Evolutionary conservation across 1,140 invertebrate genomes (phyloP), one percentile per base, ranked within the genome.

Genomic region (Eueides isabella): DNA sequence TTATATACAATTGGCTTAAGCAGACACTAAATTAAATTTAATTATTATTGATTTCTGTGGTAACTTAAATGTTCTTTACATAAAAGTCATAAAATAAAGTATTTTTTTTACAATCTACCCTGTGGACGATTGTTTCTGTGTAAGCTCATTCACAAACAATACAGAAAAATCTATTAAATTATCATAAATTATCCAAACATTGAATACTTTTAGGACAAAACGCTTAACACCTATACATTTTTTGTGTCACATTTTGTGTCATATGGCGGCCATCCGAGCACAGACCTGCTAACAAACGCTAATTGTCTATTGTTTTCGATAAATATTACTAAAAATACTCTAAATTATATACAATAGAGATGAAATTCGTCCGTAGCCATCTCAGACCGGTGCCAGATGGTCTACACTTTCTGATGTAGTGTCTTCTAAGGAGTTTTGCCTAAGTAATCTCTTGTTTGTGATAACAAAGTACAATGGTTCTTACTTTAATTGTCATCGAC

Each of bases 331-430:
- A 55, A 5, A 55, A 23, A 5, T 26, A 55, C 48, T 26, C 3
- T 55, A 12, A 55, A 12, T 0, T 9, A 19, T 1, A 55, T 12
- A 12, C 0, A 55, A 55, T 55, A 55, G 19, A 55, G 48, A 23
- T 23, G 23, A 55, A 55, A 23, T 23, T 55, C 48, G 19, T 7
- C 5, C 23, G 9, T 9, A 11, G 1, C 4, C 19, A 55, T 55
- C 6, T 61, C 64, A 67, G 48, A 33, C 41, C n/a, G 67, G 48
- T 26, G 48, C 67, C 67, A 69, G 67, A 69, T 69, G 67, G 67
- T 69, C 67, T 69, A 48, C 33, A 61, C 48, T 61, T 31, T 55
- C 48, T 35, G 48, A 26, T 23, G 7, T 26, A 26, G 48, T 26
- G 48, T 55, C 48, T 26, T 26, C 19, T 55, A 55, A 23, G n/a